Conservation (phyloP, 2,113 vertebrate genomes). For the Pleuronectes platessa region DNA sequence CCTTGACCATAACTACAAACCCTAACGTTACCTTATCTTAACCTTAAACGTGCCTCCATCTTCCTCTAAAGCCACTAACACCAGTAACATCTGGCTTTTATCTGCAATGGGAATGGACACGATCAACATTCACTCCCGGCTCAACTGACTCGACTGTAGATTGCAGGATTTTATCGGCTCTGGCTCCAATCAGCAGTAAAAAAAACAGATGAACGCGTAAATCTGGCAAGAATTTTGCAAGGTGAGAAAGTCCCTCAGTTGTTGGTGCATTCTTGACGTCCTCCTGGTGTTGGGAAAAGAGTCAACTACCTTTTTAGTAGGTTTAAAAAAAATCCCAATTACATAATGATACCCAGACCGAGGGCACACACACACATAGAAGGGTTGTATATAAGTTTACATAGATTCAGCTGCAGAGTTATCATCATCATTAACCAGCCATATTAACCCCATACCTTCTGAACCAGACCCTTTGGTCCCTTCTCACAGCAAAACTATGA, state of each 20-base stretch:
- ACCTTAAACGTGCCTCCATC: background rate
- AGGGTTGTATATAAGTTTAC: conserved; percentile 26
- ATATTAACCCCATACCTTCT: conserved; percentile 71
- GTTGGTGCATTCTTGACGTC: too few species aligned
- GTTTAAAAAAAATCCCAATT: too few species aligned
- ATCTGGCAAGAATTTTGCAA: too few species aligned
- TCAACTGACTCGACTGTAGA: background rate
- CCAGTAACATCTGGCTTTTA: background rate
- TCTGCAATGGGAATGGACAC: background rate
- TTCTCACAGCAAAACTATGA: conserved; percentile 50
- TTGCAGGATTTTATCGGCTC: too few species aligned
- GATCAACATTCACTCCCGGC: background rate
- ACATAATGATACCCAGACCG: too few species aligned
- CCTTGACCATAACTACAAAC: too few species aligned
- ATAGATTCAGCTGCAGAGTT: conserved; percentile 49
- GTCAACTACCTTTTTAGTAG: too few species aligned
- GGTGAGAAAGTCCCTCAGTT: too few species aligned
- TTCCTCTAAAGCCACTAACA: background rate
- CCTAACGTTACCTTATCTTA: background rate
- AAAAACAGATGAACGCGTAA: too few species aligned
- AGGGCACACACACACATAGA: background rate
- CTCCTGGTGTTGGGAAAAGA: too few species aligned
- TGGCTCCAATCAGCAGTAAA: too few species aligned
- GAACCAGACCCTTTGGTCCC: conserved; percentile 63
- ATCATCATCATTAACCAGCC: conserved; percentile 67